Evolutionary conservation across 2,113 vertebrate species (phyloP).

Genomic region (Stigmatopora argus): DNA sequence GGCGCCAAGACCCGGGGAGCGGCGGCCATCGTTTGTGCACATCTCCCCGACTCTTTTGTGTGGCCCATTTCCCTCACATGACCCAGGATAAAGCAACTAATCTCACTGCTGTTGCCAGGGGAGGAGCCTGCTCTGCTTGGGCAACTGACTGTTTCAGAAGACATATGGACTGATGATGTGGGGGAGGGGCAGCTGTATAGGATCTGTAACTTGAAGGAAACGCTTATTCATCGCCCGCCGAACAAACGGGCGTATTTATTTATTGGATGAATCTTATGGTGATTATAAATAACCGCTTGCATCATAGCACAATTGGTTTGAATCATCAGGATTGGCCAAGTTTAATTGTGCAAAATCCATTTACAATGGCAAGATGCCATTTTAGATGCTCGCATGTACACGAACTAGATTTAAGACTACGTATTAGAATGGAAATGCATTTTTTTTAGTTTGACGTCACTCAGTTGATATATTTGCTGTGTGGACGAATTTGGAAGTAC

Average conservation of each 20-base stretch:
- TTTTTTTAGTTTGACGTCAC: too few species aligned
- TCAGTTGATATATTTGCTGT: too few species aligned
- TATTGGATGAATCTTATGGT: constrained; percentile 19
- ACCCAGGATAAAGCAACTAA: constrained; percentile 65
- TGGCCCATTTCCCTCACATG: constrained; percentile 67
- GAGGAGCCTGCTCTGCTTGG: constrained; percentile 54
- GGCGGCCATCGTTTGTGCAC: constrained; percentile 3
- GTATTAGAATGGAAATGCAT: neutral
- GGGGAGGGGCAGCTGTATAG: constrained; percentile 54
- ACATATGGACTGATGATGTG: constrained; percentile 43
- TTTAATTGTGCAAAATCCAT: neutral
- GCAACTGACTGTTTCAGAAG: constrained; percentile 46
- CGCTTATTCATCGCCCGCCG: constrained; percentile 7
- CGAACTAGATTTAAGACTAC: neutral
- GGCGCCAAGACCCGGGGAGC: neutral
- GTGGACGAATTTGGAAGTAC: too few species aligned
- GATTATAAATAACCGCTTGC: constrained; percentile 3
- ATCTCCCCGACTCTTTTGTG: constrained; percentile 33
- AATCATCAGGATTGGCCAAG: constrained; percentile 6
- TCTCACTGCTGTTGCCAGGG: constrained; percentile 61
- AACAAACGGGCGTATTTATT: constrained; percentile 15
- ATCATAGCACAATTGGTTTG: constrained; percentile 7
- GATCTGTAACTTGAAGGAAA: constrained; percentile 36
- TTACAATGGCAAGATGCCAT: neutral
- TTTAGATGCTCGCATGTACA: neutral